These are phyloP conservation scores for Platynereis dumerilii DNA, from an alignment of 2,888 invertebrate species.

Conservation along the genomic window DNA sequence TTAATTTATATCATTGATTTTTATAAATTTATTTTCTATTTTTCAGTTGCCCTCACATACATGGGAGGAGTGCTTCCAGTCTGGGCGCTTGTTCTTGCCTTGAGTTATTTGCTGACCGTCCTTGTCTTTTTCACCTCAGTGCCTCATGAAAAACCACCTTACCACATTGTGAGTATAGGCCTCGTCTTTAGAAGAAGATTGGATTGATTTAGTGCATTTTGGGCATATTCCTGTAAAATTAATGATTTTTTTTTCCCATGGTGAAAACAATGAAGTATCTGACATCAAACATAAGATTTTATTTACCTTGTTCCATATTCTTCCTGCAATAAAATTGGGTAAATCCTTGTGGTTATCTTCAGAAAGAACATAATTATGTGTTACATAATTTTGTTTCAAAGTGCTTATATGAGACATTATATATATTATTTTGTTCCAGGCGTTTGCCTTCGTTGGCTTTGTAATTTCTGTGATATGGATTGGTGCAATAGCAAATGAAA, in stretches of 20 bases:
- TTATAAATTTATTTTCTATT: too few relatives aligned
- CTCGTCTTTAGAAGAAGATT: too few relatives aligned
- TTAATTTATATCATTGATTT: too few relatives aligned
- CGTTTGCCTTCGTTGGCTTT: constrained; percentile 70
- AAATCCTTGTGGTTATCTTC: too few relatives aligned
- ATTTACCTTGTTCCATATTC: too few relatives aligned
- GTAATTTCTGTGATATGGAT: constrained; percentile 69
- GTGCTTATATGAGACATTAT: too few relatives aligned
- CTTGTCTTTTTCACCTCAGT: constrained; percentile 58
- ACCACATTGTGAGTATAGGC: constrained; percentile 60
- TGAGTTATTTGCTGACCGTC: constrained; percentile 48
- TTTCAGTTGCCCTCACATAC: constrained; percentile 27
- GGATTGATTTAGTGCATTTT: neutral
- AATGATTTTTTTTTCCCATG: neutral
- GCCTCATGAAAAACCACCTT: constrained; percentile 56
- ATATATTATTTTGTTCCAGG: constrained; percentile 42
- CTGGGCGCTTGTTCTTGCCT: constrained; percentile 50
- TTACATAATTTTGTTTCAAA: too few relatives aligned
- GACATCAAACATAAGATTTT: too few relatives aligned
- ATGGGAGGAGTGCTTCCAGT: constrained; percentile 52
- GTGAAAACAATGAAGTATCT: too few relatives aligned
- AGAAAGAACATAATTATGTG: too few relatives aligned
- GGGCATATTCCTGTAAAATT: neutral
- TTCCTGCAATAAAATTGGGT: too few relatives aligned
- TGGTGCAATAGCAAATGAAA: constrained; percentile 71